Base-by-base conservation (phyloP, 1,140 invertebrate species). In the Polyergus mexicanus region DNA sequence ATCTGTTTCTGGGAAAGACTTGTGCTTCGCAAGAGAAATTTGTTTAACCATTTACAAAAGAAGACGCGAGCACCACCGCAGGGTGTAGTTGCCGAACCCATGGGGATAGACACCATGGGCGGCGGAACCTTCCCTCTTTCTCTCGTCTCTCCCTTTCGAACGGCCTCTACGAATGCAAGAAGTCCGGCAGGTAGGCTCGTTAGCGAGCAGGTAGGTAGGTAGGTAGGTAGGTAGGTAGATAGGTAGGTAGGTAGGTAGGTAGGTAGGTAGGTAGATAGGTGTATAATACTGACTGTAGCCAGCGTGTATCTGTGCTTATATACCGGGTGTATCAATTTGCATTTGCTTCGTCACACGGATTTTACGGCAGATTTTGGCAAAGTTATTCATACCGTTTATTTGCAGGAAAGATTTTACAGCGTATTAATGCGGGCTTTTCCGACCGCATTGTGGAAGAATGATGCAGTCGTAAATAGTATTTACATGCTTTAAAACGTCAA, bases 121-220 rank as follows among this genome's bases (percentile, higher is more conserved):
- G 68, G 76, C 63, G 54, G 54, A 44, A 13, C 38, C 68, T 71
- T 41, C 62, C 84, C 66, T 65, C 68, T 69, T 38, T 41, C 11
- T 72, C 47, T 51, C 78, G 13, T 84, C 69, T 35, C 13, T 16
- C 51, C 54, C 35, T 58, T 38, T 72, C 71, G 87, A 62, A 69
- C 90, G 88, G 85, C 81, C 90, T 93, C 86, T 89, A 85, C 88
- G 91, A 92, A 94, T 93, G 90, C 90, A 94, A 94, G 93, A 94
- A 94, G 93, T 93, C 92, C 92, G 93, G 93, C 93, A 95, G 93
- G 94, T 94, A 95, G 93, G 92, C 94, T 94, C 93, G 94, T 94
- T 95, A 94, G 94, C 93, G 92, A 93, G 91, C 93, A 95, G 94
- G 94, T 94, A 95, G 93, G 89, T 92, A 89, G 91, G 89, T 94